phyloP scores from a whole-genome alignment of 2,113 vertebrate species.

The Pluvialis apricaria region DNA sequence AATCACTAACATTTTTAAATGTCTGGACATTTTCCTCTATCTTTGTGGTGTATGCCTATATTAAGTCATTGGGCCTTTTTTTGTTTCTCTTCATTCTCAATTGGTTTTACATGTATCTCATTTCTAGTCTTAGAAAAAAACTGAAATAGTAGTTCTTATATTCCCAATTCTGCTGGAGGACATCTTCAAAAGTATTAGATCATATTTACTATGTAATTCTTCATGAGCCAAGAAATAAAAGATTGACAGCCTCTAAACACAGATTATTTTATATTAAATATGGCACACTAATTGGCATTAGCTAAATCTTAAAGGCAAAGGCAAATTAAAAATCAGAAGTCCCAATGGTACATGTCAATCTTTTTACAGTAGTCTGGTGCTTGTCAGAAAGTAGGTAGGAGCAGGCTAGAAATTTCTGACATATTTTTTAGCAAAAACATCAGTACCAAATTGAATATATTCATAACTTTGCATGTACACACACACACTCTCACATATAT shows the following conservation, averaged over 20 bases:
- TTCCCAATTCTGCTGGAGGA: background rate
- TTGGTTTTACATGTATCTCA: background rate
- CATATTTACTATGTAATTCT: background rate
- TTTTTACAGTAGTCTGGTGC: background rate
- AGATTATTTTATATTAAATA: background rate
- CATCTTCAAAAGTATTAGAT: background rate
- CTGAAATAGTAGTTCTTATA: background rate
- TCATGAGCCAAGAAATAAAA: background rate
- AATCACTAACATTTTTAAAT: background rate
- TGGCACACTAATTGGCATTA: background rate
- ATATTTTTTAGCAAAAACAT: background rate
- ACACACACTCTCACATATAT: background rate
- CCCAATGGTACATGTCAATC: background rate
- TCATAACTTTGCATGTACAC: background rate
- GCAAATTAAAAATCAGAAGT: background rate
- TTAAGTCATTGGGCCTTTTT: background rate
- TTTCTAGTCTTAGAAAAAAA: background rate
- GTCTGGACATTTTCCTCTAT: background rate
- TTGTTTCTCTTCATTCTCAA: background rate
- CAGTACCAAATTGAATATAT: background rate
- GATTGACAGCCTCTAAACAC: background rate
- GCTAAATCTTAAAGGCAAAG: background rate
- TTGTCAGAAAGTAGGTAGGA: background rate
- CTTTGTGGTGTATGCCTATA: background rate
- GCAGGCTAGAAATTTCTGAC: background rate